Percentiles rank a stretch among this genome's conserved stretches.
These are phyloP conservation scores for Laupala kohalensis DNA, from an alignment of 1,140 invertebrate species.

Conservation along the genomic window DNA sequence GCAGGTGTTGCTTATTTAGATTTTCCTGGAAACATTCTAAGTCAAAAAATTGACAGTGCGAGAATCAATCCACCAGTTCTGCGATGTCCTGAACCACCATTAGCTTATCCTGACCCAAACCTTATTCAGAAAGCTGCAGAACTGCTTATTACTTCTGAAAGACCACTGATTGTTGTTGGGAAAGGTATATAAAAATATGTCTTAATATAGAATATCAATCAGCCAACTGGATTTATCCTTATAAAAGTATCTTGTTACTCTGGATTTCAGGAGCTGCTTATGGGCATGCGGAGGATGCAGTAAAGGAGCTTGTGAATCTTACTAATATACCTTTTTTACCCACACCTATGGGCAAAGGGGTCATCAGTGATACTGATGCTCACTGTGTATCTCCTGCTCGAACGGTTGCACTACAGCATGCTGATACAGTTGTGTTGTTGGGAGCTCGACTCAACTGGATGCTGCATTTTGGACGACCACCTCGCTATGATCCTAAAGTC, in stretches of 20 bases:
- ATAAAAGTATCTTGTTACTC: background rate
- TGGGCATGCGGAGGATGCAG: constrained; percentile 53
- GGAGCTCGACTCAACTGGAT: constrained; percentile 96
- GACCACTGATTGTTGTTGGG: constrained; percentile 81
- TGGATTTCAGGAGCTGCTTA: constrained; percentile 58
- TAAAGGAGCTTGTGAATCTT: constrained; percentile 52
- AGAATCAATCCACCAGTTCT: constrained; percentile 26
- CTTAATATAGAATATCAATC: background rate
- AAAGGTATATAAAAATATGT: constrained; percentile 46
- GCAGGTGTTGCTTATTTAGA: constrained; percentile 73
- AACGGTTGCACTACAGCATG: constrained; percentile 69
- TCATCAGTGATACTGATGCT: constrained; percentile 65
- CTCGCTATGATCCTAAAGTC: constrained; percentile 65
- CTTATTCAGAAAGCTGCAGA: constrained; percentile 53
- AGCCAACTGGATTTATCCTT: constrained; percentile 1
- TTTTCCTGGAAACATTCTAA: constrained; percentile 71
- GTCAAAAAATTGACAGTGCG: no score
- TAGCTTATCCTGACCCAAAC: constrained; percentile 48
- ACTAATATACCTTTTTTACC: constrained; percentile 77
- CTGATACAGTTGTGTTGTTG: constrained; percentile 77
- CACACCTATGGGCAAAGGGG: constrained; percentile 94
- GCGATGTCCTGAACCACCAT: constrained; percentile 45
- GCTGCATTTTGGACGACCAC: constrained; percentile 86
- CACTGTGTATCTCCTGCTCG: constrained; percentile 73
- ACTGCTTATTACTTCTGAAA: constrained; percentile 53